Percentiles rank a stretch among this genome's conserved stretches.
These are phyloP conservation scores for Mycalesis mineus DNA, from an alignment of 2,888 invertebrate genomes.

Conservation along the genomic window DNA sequence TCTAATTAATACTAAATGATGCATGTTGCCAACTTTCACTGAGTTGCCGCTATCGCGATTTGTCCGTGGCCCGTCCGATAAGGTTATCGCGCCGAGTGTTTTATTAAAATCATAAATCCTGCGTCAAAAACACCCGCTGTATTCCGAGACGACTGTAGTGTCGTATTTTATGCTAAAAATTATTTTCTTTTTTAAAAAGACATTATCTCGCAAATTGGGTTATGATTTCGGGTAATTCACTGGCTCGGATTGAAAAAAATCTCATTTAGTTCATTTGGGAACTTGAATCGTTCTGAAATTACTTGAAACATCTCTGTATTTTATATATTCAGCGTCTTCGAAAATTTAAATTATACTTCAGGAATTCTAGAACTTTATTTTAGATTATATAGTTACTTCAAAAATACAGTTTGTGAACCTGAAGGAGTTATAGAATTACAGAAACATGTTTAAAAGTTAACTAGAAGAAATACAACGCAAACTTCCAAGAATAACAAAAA, in stretches of 20 bases:
- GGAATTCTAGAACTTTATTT: too few relatives aligned
- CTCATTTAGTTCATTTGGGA: neutral
- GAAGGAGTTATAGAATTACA: too few relatives aligned
- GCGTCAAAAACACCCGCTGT: slow-evolving; percentile 70
- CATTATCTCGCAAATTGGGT: slow-evolving; percentile 1
- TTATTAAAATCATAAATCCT: slow-evolving; percentile 77
- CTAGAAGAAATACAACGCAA: too few relatives aligned
- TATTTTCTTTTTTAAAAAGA: slow-evolving; percentile 2
- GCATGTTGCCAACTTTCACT: neutral
- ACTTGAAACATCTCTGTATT: too few relatives aligned
- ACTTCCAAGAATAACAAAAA: too few relatives aligned
- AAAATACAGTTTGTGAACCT: too few relatives aligned
- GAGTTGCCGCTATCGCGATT: neutral
- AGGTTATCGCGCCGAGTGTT: slow-evolving; percentile 60
- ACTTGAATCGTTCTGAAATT: neutral
- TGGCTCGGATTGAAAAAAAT: neutral
- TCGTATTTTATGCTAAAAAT: slow-evolving; percentile 3
- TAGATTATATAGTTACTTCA: too few relatives aligned
- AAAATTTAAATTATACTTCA: too few relatives aligned
- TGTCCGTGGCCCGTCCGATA: slow-evolving; percentile 15
- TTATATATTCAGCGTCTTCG: too few relatives aligned
- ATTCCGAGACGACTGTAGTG: slow-evolving; percentile 8
- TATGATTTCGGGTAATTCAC: neutral
- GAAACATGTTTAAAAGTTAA: too few relatives aligned
- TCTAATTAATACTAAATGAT: too few relatives aligned